Evolutionary conservation across 2,113 vertebrate genomes (phyloP).

Genomic region (Gobiocypris rarus): DNA sequence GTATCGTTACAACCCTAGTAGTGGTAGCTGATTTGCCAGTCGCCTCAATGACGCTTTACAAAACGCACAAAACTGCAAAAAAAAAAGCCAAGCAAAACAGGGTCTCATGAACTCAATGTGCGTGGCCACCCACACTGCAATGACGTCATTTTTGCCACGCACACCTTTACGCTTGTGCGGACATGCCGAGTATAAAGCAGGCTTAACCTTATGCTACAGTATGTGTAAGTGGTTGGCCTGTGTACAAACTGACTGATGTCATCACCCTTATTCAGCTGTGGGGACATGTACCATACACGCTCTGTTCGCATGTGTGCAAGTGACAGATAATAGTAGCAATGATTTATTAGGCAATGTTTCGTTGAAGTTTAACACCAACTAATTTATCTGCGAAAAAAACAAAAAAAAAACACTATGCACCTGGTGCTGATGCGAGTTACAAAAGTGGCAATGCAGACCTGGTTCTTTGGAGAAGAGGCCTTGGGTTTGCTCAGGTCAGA

Average conservation of each 20-base stretch:
- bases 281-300: not conserved
- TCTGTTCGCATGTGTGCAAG: not conserved
- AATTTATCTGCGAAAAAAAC: no score
- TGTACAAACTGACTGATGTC: not conserved
- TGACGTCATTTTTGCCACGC: no score
- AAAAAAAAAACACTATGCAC: not conserved
- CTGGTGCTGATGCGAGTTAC: not conserved
- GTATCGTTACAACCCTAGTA: no score
- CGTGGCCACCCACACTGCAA: no score
- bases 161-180: no score
- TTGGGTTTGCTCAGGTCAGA: slow-evolving; percentile 89
- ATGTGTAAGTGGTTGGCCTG: not conserved
- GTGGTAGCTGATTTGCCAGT: no score
- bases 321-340: not conserved
- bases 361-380: no score
- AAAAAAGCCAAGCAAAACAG: no score
- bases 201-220: not conserved
- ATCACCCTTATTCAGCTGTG: not conserved
- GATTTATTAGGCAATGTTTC: not conserved
- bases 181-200: no score
- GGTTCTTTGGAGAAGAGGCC: slow-evolving; percentile 92
- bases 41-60: no score
- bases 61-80: no score
- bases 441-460: slow-evolving; percentile 77
- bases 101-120: no score